These are phyloP conservation scores for Apis cerana DNA, from an alignment of 1,140 invertebrate genomes.

Conservation along the genomic window DNA sequence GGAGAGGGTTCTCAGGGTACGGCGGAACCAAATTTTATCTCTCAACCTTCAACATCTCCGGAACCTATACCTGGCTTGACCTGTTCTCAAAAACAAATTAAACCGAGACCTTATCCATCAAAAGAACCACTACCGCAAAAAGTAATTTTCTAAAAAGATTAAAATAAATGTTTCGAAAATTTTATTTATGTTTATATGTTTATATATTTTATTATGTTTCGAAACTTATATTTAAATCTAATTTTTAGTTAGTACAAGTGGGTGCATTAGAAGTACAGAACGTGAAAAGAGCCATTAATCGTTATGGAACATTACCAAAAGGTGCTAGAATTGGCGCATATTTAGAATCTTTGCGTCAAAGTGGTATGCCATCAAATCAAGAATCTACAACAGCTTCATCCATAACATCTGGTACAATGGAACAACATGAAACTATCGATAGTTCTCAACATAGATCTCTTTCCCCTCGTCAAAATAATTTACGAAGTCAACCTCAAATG, in stretches of 20 bases:
- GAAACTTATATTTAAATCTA: not conserved
- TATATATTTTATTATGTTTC: too few relatives aligned
- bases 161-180: not conserved
- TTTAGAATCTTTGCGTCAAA: conserved; percentile 93
- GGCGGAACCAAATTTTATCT: conserved; percentile 74
- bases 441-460: conserved; percentile 77
- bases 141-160: conserved; percentile 64
- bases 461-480: conserved; percentile 83
- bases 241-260: conserved; percentile 86
- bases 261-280: conserved; percentile 97
- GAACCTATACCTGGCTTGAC: conserved; percentile 73
- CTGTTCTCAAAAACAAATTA: conserved; percentile 77
- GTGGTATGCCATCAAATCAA: conserved; percentile 83
- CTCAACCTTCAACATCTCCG: conserved; percentile 77
- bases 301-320: conserved; percentile 98
- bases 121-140: conserved; percentile 79
- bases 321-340: conserved; percentile 97
- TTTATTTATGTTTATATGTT: too few relatives aligned
- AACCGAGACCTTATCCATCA: conserved; percentile 76
- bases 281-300: conserved; percentile 96
- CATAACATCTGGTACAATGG: conserved; percentile 68
- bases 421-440: conserved; percentile 64
- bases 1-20: conserved; percentile 77
- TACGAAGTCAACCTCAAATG: conserved; percentile 88
- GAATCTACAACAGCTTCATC: conserved; percentile 74